A percentile compares a stretch with the other conserved stretches of the same genome.
These are phyloP conservation scores for Phrynocephalus forsythii DNA, from an alignment of 2,797 vertebrate species.

Conservation along the genomic window DNA sequence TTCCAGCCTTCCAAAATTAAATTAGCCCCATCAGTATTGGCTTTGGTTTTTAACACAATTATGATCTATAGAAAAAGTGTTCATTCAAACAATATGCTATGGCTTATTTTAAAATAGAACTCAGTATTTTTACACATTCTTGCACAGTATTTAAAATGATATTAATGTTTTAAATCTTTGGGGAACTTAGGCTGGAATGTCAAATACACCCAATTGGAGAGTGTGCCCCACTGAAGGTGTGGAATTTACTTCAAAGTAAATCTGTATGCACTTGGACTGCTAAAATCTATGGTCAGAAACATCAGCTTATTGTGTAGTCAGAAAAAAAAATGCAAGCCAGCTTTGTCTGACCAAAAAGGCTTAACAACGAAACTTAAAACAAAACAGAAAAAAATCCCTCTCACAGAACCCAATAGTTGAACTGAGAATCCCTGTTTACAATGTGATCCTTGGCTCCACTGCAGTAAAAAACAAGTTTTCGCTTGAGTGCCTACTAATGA, in stretches of 20 bases:
- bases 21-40: slow-evolving; percentile 33
- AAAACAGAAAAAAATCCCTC: slow-evolving; percentile 43
- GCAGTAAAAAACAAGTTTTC: slow-evolving; percentile 82
- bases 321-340: slow-evolving; percentile 47
- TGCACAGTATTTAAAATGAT: slow-evolving; percentile 18
- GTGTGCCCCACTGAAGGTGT: not conserved
- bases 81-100: slow-evolving; percentile 43
- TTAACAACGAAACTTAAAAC: slow-evolving; percentile 12
- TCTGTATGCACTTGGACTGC: not conserved
- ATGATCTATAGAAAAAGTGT: not conserved
- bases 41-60: not conserved
- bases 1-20: slow-evolving; percentile 34
- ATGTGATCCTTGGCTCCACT: slow-evolving; percentile 80
- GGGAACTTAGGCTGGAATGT: not conserved
- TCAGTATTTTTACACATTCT: slow-evolving; percentile 46
- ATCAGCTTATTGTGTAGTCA: slow-evolving; percentile 37
- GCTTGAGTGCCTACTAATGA: slow-evolving; percentile 92
- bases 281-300: slow-evolving; percentile 58
- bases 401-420: slow-evolving; percentile 74
- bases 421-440: slow-evolving; percentile 67
- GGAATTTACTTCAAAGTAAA: slow-evolving; percentile 7
- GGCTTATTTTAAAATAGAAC: slow-evolving; percentile 42
- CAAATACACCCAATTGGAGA: not conserved
- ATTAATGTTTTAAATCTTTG: not conserved
- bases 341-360: slow-evolving; percentile 42